phyloP scores from a whole-genome alignment of 1,140 invertebrate genomes.

The Camponotus vicinus region DNA sequence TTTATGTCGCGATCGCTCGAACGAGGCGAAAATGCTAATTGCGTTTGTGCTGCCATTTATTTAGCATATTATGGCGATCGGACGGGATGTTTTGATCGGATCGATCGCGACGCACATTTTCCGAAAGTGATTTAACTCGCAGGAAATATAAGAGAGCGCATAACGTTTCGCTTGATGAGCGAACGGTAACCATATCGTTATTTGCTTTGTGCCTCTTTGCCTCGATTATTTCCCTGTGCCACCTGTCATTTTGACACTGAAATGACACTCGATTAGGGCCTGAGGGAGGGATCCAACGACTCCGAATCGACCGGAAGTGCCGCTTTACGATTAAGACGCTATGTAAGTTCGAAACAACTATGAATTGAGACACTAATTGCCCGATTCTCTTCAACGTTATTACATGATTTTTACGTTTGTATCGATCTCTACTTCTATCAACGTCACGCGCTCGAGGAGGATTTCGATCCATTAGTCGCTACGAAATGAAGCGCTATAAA shows the following conservation, averaged over 20 bases:
- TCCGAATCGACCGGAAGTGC: conserved; percentile 21
- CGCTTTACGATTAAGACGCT: conserved; percentile 15
- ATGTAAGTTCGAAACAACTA: conserved; percentile 15
- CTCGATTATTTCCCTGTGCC: conserved; percentile 29
- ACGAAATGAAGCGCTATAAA: conserved; percentile 36
- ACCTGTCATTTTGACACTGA: conserved; percentile 50
- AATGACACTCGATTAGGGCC: conserved; percentile 32
- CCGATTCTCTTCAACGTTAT: background rate
- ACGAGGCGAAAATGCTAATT: conserved; percentile 36
- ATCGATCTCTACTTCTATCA: background rate
- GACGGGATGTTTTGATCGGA: background rate
- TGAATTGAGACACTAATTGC: background rate
- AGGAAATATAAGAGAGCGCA: conserved; percentile 43
- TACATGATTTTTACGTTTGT: background rate
- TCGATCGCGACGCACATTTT: conserved; percentile 36
- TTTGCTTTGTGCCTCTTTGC: conserved; percentile 44
- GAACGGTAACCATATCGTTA: conserved; percentile 17
- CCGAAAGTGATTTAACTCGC: conserved; percentile 36
- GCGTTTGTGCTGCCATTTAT: conserved; percentile 49
- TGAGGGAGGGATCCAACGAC: background rate
- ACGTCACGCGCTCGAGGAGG: background rate
- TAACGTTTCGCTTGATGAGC: conserved; percentile 25
- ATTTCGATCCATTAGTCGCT: conserved; percentile 34
- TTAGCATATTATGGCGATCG: conserved; percentile 35
- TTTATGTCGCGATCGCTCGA: conserved; percentile 16